Evolutionary conservation across 2,113 vertebrate species (phyloP).

Genomic region (Spea multiplicata): DNA sequence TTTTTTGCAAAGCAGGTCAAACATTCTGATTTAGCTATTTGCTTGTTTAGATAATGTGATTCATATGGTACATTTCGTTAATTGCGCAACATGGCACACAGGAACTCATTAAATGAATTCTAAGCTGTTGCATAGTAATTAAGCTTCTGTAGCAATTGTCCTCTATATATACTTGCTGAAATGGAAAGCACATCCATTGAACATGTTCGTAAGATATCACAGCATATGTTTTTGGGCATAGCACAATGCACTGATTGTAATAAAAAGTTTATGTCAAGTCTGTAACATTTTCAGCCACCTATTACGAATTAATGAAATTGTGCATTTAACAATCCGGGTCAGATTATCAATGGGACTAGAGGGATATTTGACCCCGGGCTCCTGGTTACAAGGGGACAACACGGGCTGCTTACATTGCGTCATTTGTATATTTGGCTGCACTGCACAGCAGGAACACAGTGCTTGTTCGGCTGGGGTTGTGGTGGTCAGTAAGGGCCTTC

Average conservation of each 20-base stretch:
- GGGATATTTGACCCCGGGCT: too few relatives aligned
- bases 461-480: too few relatives aligned
- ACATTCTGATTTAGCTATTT: background rate
- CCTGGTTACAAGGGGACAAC: too few relatives aligned
- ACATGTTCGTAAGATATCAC: background rate
- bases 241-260: background rate
- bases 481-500: too few relatives aligned
- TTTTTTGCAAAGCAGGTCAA: constrained; percentile 34
- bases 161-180: constrained; percentile 34
- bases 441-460: too few relatives aligned
- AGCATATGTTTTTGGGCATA: background rate
- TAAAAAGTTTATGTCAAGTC: background rate
- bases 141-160: constrained; percentile 24
- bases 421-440: too few relatives aligned
- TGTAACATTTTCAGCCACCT: too few relatives aligned
- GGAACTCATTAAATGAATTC: constrained; percentile 32
- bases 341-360: too few relatives aligned
- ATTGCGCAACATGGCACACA: constrained; percentile 42
- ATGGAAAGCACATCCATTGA: constrained; percentile 6
- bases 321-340: too few relatives aligned
- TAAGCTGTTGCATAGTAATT: constrained; percentile 29
- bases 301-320: too few relatives aligned
- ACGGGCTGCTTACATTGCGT: too few relatives aligned
- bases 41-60: constrained; percentile 35
- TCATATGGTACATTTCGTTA: constrained; percentile 39